Evolutionary conservation across 2,797 vertebrate genomes (phyloP), one percentile per base, ranked within the genome.

Genomic region (Etheostoma perlongum): DNA sequence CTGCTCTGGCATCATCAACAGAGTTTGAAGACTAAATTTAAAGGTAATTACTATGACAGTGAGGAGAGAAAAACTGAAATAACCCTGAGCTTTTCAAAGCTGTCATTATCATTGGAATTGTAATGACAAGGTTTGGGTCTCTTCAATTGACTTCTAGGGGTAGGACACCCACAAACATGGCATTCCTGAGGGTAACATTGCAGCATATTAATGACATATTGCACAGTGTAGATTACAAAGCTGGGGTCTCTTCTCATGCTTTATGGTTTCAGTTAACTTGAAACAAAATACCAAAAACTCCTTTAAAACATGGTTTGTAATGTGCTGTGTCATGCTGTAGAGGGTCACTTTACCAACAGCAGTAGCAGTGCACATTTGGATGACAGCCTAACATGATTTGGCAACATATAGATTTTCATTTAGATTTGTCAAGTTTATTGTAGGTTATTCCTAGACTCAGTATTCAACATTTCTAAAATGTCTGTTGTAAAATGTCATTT

Each of bases 31-130:
- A 95, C 95, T 96, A 96, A 95, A 95, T 96, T 95, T 95, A 96
- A 96, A 95, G 94, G 93, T 95, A 96, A 96, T 95, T 96, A 92
- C 95, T 96, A 95, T 94, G 95, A 96, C 92, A 94, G 93, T 89
- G 85, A 93, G 88, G 76, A 94, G 93, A 93, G 92, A 90, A 93
- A 40, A 91, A 92, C 93, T 94, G 92, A 95, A 95, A 95, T 94
- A 95, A 95, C 93, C 93, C 80, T 81, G 77, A 93, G 86, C 89
- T 81, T 94, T 94, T 91, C 91, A 91, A 95, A 95, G 92, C 94
- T 95, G 95, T 95, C 91, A 95, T 96, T 95, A 95, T 94, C 94
- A 95, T 89, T 93, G 94, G 94, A 94, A 95, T 94, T 95, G 93
- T 96, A 95, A 96, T 96, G 95, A 94, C 93, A 95, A 93, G 93